A percentile compares a stretch with the other conserved stretches of the same genome.
Evolutionary conservation across 2,888 invertebrate species (phyloP).

Genomic region (Beris morrisii): DNA sequence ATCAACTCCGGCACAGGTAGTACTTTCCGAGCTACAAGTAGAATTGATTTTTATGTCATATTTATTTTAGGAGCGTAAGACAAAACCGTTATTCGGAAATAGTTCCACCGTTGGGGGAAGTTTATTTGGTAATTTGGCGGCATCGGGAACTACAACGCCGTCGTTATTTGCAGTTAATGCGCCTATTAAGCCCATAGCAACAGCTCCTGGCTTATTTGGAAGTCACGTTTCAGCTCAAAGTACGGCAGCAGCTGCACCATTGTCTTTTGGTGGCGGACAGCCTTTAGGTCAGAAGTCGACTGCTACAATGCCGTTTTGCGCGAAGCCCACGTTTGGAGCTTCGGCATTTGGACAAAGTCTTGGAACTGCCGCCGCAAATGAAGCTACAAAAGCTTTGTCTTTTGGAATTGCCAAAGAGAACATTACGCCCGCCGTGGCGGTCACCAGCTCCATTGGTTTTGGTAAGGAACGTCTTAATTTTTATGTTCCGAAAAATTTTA

Average conservation of each 20-base stretch:
- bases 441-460: not conserved
- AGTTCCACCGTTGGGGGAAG: not conserved
- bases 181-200: conserved; percentile 24
- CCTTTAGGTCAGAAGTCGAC: conserved; percentile 11
- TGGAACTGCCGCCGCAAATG: not conserved
- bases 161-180: conserved; percentile 24
- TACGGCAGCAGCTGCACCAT: conserved; percentile 16
- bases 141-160: conserved; percentile 2
- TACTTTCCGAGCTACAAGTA: not conserved
- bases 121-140: conserved; percentile 3
- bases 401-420: not conserved
- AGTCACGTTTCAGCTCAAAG: not conserved
- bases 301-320: not conserved
- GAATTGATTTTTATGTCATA: not conserved
- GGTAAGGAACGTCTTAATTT: conserved; percentile 1
- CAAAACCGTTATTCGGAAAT: conserved; percentile 30
- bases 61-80: conserved; percentile 25
- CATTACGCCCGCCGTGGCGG: not conserved
- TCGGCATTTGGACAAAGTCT: not conserved
- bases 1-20: conserved; percentile 49
- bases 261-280: conserved; percentile 6
- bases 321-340: conserved; percentile 33
- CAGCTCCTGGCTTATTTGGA: conserved; percentile 14
- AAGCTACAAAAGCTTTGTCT: not conserved
- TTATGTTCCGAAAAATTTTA: not conserved